Evolutionary conservation across 1,140 invertebrate genomes (phyloP).

Genomic region (Parasteatoda tepidariorum): DNA sequence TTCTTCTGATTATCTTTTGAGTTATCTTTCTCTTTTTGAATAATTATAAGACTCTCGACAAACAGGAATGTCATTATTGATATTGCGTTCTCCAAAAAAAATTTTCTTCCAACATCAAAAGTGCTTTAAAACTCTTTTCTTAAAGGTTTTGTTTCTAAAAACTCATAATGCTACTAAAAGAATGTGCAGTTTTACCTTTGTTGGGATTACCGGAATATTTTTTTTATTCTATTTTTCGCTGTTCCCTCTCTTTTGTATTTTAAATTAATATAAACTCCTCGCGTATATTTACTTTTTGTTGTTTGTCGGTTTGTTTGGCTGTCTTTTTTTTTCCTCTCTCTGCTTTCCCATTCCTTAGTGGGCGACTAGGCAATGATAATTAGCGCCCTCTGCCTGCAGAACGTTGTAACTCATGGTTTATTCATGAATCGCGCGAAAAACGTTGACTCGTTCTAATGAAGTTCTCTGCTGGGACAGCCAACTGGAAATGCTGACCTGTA

Average conservation of each 20-base stretch:
- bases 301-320: constrained; percentile 54
- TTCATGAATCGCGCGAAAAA: constrained; percentile 54
- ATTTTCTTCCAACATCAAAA: constrained; percentile 48
- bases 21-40: constrained; percentile 53
- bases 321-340: constrained; percentile 14
- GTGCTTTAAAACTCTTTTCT: constrained; percentile 54
- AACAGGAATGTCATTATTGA: constrained; percentile 58
- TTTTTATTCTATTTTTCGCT: constrained; percentile 3
- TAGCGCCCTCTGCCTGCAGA: constrained; percentile 40
- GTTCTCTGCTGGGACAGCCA: constrained; percentile 30
- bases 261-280: constrained; percentile 61
- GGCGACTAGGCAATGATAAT: constrained; percentile 50
- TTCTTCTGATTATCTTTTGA: constrained; percentile 58
- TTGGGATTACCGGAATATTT: constrained; percentile 44
- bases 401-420: constrained; percentile 47
- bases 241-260: constrained; percentile 58
- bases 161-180: constrained; percentile 49
- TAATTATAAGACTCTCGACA: constrained; percentile 49
- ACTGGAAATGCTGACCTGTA: constrained; percentile 52
- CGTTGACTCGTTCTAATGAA: constrained; percentile 47
- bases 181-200: constrained; percentile 58
- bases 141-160: constrained; percentile 48
- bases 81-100: constrained; percentile 45
- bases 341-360: not conserved
- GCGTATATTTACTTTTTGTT: constrained; percentile 57